These are phyloP conservation scores for Apteryx mantelli DNA, from an alignment of 2,113 vertebrate species.

Conservation along the genomic window DNA sequence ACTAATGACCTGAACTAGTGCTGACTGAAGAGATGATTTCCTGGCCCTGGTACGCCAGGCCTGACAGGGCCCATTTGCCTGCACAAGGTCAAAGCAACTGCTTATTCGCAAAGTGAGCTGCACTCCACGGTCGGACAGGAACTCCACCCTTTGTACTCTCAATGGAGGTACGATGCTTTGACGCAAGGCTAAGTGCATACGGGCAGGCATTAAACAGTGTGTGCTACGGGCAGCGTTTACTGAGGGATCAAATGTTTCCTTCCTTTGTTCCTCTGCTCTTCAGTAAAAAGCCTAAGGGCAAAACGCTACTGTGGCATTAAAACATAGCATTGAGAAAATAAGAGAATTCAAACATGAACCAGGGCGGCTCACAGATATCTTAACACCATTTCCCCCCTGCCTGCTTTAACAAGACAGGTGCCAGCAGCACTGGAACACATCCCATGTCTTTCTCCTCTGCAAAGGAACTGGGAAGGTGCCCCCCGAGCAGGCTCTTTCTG, in stretches of 20 bases:
- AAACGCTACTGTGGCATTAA: neutral
- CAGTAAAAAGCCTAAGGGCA: neutral
- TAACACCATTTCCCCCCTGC: neutral
- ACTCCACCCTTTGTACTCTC: conserved; percentile 52
- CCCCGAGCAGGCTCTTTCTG: neutral
- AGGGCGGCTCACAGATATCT: neutral
- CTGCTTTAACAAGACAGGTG: neutral
- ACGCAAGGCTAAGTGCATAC: neutral
- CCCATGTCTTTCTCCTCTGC: neutral
- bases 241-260: conserved; percentile 38
- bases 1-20: neutral
- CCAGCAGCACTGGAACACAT: neutral
- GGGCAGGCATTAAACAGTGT: neutral
- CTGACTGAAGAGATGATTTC: conserved; percentile 72
- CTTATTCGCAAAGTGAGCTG: conserved; percentile 63
- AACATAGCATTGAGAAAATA: neutral
- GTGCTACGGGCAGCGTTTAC: conserved; percentile 43
- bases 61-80: conserved; percentile 52
- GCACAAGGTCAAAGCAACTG: conserved; percentile 77
- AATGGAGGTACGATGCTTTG: conserved; percentile 9
- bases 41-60: conserved; percentile 59
- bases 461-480: neutral
- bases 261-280: conserved; percentile 40
- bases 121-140: conserved; percentile 36
- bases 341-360: neutral